Base-by-base conservation (phyloP, 2,888 invertebrate genomes). In the Pterostichus niger region DNA sequence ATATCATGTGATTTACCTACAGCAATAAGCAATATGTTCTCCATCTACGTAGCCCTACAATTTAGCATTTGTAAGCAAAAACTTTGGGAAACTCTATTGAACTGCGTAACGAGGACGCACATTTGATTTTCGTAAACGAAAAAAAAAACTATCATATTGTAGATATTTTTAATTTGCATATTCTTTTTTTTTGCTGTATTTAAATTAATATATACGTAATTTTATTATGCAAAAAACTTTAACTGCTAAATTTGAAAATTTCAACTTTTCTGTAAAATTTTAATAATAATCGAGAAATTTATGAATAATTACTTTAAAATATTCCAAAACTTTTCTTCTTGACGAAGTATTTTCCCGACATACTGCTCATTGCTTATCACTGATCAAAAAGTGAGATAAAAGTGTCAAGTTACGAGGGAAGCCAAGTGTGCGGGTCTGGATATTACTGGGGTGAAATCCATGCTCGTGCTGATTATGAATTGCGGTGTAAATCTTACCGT, bases 401-500 rank as follows among this genome's bases (percentile, higher is more conserved):
- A 56, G 78, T 64, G 79, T 64, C 24, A 61, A 64, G 13, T 46
- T 31, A 54, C 52, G 35, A 46, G 40, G 33, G 71, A 81, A 68
- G 71, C 71, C 9, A 35, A 54, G 52, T 81, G 44, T 81, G 71
- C 68, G 71, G 56, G 44, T 81, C 11, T 40, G 54, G 49, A 68
- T 35, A 80, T 68, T 77, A 49, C 68, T 68, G 17, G 80, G 49
- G 33, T 78, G 44, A 79, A 24, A 31, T 9, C n/a, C 80, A 80
- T 80, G 80, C 80, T 68, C 68, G 68, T 80, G 68, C 68, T 54
- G 64, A 49, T 52, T n/a, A 2, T 9, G 2, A 15, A 11, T 49
- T n/a, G 13, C 11, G 54, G 56, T 10, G 24, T 84, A 46, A 46
- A 52, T 86, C 89, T 88, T 87, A 93, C 93, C 92, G 92, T 87